phyloP scores from a whole-genome alignment of 2,888 invertebrate species.

The Himalopsyche kuldschensis region DNA sequence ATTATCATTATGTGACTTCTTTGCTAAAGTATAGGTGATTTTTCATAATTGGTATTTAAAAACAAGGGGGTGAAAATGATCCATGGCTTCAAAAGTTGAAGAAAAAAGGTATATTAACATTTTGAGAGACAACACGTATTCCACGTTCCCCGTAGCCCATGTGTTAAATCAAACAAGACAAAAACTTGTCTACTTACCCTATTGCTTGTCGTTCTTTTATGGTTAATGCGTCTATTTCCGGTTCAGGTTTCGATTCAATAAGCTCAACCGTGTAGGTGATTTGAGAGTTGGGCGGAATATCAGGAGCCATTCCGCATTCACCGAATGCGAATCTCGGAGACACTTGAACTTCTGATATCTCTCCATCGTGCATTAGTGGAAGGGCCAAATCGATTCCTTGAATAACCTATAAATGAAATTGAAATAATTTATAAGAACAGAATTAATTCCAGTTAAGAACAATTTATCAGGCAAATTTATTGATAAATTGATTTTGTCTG shows the following conservation, averaged over 20 bases:
- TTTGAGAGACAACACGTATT: no score
- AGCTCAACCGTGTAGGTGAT: slow-evolving; percentile 74
- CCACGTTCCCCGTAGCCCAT: no score
- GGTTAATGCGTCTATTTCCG: slow-evolving; percentile 67
- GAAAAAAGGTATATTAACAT: background rate
- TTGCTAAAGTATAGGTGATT: no score
- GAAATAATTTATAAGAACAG: background rate
- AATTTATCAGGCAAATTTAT: no score
- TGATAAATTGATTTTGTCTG: no score
- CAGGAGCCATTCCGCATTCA: slow-evolving; percentile 65
- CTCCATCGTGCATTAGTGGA: slow-evolving; percentile 82
- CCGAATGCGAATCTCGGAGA: slow-evolving; percentile 85
- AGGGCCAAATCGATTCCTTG: slow-evolving; percentile 85
- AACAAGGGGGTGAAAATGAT: no score
- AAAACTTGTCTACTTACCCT: slow-evolving; percentile 62
- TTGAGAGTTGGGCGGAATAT: slow-evolving; percentile 67
- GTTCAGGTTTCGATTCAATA: slow-evolving; percentile 66
- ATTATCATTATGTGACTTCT: no score
- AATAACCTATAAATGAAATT: slow-evolving; percentile 51
- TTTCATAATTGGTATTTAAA: no score
- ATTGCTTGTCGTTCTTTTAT: slow-evolving; percentile 70
- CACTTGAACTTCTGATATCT: slow-evolving; percentile 72
- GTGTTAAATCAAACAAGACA: no score
- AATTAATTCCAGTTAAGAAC: background rate
- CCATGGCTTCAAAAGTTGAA: no score